phyloP scores from a whole-genome alignment of 2,113 vertebrate genomes.

The Callithrix jacchus region DNA sequence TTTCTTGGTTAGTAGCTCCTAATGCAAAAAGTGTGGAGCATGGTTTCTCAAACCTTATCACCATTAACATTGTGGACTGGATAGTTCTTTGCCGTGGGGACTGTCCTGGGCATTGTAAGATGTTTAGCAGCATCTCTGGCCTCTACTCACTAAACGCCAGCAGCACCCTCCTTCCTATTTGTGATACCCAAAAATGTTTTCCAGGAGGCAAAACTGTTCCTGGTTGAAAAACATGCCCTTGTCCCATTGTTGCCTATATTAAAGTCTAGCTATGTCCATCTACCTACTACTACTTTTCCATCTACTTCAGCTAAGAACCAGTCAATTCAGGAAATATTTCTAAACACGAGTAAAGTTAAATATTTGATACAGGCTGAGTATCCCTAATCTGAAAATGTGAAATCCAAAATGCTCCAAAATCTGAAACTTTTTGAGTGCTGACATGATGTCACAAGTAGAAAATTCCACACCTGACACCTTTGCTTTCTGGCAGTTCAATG shows the following conservation, averaged over 20 bases:
- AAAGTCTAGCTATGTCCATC: neutral
- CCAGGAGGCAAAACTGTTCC: neutral
- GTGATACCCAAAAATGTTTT: neutral
- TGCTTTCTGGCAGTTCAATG: neutral
- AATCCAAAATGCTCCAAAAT: neutral
- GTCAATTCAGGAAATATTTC: constrained; percentile 37
- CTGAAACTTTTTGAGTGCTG: neutral
- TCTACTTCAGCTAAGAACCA: constrained; percentile 39
- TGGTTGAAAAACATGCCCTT: neutral
- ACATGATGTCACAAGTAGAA: neutral
- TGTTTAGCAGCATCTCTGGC: neutral
- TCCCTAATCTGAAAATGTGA: neutral
- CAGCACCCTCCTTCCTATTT: neutral
- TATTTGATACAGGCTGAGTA: constrained; percentile 20
- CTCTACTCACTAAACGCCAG: neutral
- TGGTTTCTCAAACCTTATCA: neutral
- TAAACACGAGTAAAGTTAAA: constrained; percentile 45
- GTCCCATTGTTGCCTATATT: neutral
- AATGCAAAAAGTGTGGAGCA: neutral
- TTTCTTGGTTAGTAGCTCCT: neutral
- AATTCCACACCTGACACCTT: neutral
- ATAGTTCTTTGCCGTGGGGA: neutral
- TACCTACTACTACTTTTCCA: neutral
- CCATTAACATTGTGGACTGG: neutral
- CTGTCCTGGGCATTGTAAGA: neutral